Base-by-base conservation (phyloP, 2,888 invertebrate species). In the Chelonus formosanus region DNA sequence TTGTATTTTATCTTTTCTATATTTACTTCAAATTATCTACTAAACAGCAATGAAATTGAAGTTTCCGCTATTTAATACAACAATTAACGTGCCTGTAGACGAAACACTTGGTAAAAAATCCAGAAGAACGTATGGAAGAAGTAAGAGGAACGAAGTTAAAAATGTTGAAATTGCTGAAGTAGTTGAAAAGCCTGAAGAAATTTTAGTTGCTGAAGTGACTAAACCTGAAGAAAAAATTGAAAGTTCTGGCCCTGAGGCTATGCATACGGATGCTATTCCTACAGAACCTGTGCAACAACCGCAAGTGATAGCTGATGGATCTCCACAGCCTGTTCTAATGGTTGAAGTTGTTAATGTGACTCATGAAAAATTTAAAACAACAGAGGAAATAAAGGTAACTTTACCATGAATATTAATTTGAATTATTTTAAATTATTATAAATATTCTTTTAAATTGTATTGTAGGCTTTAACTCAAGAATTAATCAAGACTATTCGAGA, bases 401-500 rank as follows among this genome's bases (percentile, higher is more conserved):
- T 58, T 6, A 44, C 32, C 3, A 50, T 32, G 52, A 54, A 56
- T 31, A 45, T 43, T 35, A 58, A 47, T 45, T 5, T 47, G 58
- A 20, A 40, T 5, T 43, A 10, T 47, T 47, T 8, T 8, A 57
- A 8, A 31, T 44, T 3, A 1, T 55, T n/a, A 40, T 20, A 3
- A 10, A 59, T 43, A 36, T 54, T 43, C 47, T 5, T 31, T 45
- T 43, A 3, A 57, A 50, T 65, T 60, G 56, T 55, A 44, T 71
- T 70, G 8, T 74, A 90, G 89, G 98, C 98, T 0, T 82, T 97
- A 64, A 97, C 96, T 0, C 97, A 97, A 84, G 98, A 98, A 87
- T 90, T 98, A 66, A 96, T 98, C 54, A 97, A 98, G 85, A 98
- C 98, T 0, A 97, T 98, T 71, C 88, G 97, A 63, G 99, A 99